Evolutionary conservation across 2,797 vertebrate species (phyloP), one percentile per base, ranked within the genome.

Genomic region (Danio tinwini): DNA sequence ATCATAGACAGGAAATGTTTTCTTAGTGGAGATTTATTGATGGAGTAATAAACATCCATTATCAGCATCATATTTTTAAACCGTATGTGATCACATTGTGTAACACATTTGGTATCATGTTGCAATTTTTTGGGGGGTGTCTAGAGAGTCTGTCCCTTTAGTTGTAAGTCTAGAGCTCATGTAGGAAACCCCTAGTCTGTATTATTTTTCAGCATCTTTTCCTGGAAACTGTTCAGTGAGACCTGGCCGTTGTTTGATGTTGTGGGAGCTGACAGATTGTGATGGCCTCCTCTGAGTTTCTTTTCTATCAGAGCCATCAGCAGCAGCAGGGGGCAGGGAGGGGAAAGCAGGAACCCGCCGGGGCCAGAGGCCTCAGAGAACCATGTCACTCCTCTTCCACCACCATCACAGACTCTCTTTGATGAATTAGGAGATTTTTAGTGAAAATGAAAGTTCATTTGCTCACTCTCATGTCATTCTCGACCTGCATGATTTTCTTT

Each of bases 191-290:
- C n/a, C 61, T 72, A 6, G 40, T 40, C 81, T 65, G 21, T 52
- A 84, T 81, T 81, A 69, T 81, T 81, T 82, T 84, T 83, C 85
- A 81, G 83, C 72, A 79, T 76, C 50, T 82, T 77, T 86, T 81
- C 76, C 72, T 84, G 73, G 77, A 86, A 74, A 75, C 63, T 59
- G 82, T 78, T 78, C 44, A 55, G n/a, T 44, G 70, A 84, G 78
- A 82, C 74, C 84, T 84, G 86, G 52, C 40, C 42, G 53, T 71
- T 67, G 86, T 87, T 89, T 87, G 82, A 87, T 86, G 83, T 82
- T 81, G 56, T 69, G 74, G 74, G 78, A 87, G 81, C 82, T 87
- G 89, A 87, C 87, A 81, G 86, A 76, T 61, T 82, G 44, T 70
- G 76, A 87, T 81, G 86, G 81, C 83, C 82, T 85, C 86, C 83